Evolutionary conservation across 2,113 vertebrate genomes (phyloP), one percentile per base, ranked within the genome.

Genomic region (Atherinomorus stipes): DNA sequence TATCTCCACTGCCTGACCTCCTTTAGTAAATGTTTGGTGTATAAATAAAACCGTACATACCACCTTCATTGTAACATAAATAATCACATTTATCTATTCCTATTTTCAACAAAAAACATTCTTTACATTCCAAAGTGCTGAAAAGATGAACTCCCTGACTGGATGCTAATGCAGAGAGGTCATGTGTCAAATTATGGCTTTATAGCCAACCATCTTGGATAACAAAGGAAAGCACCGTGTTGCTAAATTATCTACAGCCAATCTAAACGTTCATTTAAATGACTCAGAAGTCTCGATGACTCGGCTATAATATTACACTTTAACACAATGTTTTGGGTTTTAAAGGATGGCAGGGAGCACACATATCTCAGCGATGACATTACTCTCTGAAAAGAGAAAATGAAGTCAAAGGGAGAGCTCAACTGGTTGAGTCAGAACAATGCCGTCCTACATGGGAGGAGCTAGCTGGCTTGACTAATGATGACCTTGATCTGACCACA

Each of bases 41-140:
- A 49, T 52, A 67, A 58, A 74, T 71, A 63, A 76, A 75, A 66
- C 4, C 18, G 26, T 11, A 52, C 49, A 19, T 57, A 47, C 31
- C 40, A 8, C 9, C 4, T 31, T 52, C 23, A 52, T 67, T 57
- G 38, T 6, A 50, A 65, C 23, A 70, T 57, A 66, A 82, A 85
- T 82, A 34, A 64, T 16, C 19, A 34, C 26, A 9, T 19, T 50
- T 3, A 50, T 34, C 45, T 11, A 68, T 71, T 65, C 53, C 57
- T 60, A 56, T 67, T 51, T 67, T 49, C 47, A 89, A 88, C 76
- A 34, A 86, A 90, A 89, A 87, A 85, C 88, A 93, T 90, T 90
- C 88, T 58, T 71, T 22, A 80, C 81, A 91, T 93, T 86, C 91
- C 88, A 73, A 37, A 76, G 54, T 45, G 64, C 61, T 84, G 71